Evolutionary conservation across 2,888 invertebrate species (phyloP).

Genomic region (Eristalis tenax): DNA sequence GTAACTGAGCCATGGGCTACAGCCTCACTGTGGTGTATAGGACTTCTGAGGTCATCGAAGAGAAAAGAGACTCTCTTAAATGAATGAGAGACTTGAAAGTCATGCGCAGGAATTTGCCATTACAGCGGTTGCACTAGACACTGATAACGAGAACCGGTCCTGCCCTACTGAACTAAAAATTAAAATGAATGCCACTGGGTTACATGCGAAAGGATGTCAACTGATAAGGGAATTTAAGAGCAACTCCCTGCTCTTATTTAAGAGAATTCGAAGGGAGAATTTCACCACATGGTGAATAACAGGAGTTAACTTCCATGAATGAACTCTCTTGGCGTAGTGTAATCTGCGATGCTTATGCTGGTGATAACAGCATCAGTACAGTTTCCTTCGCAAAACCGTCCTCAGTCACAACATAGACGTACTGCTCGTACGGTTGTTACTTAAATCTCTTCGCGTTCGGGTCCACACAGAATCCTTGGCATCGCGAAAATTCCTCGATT

Average conservation of each 20-base stretch:
- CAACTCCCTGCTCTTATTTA: background rate
- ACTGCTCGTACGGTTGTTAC: slow-evolving; percentile 34
- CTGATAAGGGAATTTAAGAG: slow-evolving; percentile 51
- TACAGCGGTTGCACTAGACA: slow-evolving; percentile 56
- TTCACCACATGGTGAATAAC: slow-evolving; percentile 36
- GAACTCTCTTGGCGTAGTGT: slow-evolving; percentile 10
- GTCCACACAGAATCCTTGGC: background rate
- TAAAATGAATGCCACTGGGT: slow-evolving; percentile 34
- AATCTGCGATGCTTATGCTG: slow-evolving; percentile 15
- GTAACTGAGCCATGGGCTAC: background rate
- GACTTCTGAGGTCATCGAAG: background rate
- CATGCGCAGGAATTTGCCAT: slow-evolving; percentile 42
- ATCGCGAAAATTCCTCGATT: background rate
- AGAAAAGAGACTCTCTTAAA: slow-evolving; percentile 29
- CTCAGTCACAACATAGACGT: slow-evolving; percentile 53
- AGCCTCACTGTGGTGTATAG: background rate
- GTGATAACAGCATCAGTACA: slow-evolving; percentile 68
- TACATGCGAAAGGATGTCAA: slow-evolving; percentile 16
- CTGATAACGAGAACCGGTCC: slow-evolving; percentile 37
- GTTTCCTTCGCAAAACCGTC: slow-evolving; percentile 43
- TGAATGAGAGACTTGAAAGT: background rate
- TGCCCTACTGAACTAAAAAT: slow-evolving; percentile 62
- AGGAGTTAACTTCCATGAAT: slow-evolving; percentile 19
- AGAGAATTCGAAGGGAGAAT: background rate
- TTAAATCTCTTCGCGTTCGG: background rate